A percentile compares a stretch with the other conserved stretches of the same genome.
These are phyloP conservation scores for Parauchenoglanis punctatus DNA, from an alignment of 2,797 vertebrate species.

Conservation along the genomic window DNA sequence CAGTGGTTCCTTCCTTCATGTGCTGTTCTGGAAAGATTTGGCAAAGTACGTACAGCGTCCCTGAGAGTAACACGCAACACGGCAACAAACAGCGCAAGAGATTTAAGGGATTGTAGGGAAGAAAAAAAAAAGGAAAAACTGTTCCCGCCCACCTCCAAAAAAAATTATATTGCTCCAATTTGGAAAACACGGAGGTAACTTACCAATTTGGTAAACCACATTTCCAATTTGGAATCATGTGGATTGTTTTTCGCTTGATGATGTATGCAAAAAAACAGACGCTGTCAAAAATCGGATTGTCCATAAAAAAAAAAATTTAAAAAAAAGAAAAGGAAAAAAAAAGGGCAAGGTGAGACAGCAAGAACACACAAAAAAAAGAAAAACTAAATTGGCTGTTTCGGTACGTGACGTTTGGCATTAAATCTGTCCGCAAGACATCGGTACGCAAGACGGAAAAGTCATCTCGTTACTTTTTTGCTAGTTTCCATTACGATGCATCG, in stretches of 20 bases:
- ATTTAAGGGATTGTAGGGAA: neutral
- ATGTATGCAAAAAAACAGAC: conserved; percentile 54
- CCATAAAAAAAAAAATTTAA: neutral
- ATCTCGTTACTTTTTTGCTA: neutral
- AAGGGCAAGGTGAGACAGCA: neutral
- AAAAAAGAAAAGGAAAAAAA: neutral
- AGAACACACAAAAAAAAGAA: neutral
- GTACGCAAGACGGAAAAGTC: neutral
- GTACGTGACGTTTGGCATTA: neutral
- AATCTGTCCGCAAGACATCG: neutral
- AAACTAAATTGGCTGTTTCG: neutral
- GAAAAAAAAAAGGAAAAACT: conserved; percentile 6
- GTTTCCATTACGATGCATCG: conserved; percentile 65
- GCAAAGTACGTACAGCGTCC: conserved; percentile 10
- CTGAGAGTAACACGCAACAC: conserved; percentile 32
- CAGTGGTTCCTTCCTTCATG: neutral
- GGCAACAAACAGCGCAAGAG: neutral
- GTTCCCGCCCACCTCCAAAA: neutral
- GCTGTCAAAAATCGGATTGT: neutral
- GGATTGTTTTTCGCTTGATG: conserved; percentile 67
- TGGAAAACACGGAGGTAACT: conserved; percentile 85
- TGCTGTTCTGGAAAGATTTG: conserved; percentile 12
- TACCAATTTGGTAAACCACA: conserved; percentile 99
- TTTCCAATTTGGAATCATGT: conserved; percentile 97
- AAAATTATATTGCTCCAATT: conserved; percentile 73